Evolutionary conservation across 2,113 vertebrate species (phyloP).

Genomic region (Colossoma macropomum): DNA sequence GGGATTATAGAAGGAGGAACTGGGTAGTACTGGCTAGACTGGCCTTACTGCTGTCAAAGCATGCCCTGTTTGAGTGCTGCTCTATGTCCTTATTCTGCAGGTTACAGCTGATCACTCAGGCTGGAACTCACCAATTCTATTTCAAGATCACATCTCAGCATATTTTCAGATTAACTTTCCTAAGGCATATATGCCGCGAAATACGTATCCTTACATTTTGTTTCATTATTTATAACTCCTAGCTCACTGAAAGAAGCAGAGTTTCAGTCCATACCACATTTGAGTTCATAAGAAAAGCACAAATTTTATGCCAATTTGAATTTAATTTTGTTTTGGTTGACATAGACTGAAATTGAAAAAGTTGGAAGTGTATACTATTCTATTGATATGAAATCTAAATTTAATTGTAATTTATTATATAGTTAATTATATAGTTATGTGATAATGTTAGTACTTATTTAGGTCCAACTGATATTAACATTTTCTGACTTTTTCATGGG

Average conservation of each 20-base stretch:
- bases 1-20: constrained; percentile 40
- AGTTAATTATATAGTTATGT: too few relatives aligned
- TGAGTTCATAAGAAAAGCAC: not conserved
- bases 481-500: too few relatives aligned
- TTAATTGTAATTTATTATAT: too few relatives aligned
- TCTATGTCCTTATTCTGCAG: constrained; percentile 23
- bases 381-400: too few relatives aligned
- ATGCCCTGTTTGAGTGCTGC: constrained; percentile 27
- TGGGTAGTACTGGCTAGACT: constrained; percentile 57
- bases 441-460: too few relatives aligned
- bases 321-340: too few relatives aligned
- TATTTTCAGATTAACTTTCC: constrained; percentile 68
- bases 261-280: not conserved
- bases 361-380: too few relatives aligned
- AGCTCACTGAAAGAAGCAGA: not conserved
- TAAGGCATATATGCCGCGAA: not conserved
- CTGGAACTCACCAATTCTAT: constrained; percentile 69
- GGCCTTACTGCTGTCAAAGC: constrained; percentile 1
- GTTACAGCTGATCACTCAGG: constrained; percentile 34
- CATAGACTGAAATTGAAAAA: too few relatives aligned
- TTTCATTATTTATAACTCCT: not conserved
- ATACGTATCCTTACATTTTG: not conserved
- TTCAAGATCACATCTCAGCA: constrained; percentile 69
- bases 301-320: not conserved
- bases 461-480: too few relatives aligned